Base-by-base conservation (phyloP, 2,888 invertebrate species). In the Drosophila ezoana region DNA sequence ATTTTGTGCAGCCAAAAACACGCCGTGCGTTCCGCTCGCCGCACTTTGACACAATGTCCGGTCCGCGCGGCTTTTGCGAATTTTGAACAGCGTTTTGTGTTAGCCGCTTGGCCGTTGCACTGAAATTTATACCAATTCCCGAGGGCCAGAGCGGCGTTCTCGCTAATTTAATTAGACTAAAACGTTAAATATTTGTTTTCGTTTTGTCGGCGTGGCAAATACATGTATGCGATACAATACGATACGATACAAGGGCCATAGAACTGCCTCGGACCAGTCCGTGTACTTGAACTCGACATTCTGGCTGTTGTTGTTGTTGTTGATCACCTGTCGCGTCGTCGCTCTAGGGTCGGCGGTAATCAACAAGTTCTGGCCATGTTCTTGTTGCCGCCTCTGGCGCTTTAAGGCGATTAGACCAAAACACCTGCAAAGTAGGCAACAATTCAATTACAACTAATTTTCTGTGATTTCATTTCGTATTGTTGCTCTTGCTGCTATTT, bases 131-230 rank as follows among this genome's bases (percentile, higher is more conserved):
- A 87, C 87, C 88, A 13, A 64, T 72, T 87, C 76, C 80, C 79
- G 76, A 79, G 83, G 79, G 79, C 54, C 76, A 56, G n/a, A 54
- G 49, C 69, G 32, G 47, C 58, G 20, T 64, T 73, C 61, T 53
- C 60, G 70, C 89, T 89, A 89, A 89, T 89, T 90, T 89, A 89
- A 89, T 89, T 89, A 89, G 86, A 79, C 86, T 90, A 90, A 89
- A 89, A 89, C 80, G 76, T 73, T 86, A 89, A 90, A 90, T 89
- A 90, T 89, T 87, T 90, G 87, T 76, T 66, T 70, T 58, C 63
- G 37, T 37, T 72, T 58, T 68, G 72, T 62, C 62, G 53, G 57
- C 58, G 66, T 56, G 61, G 67, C 62, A 44, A 56, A 52, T 59
- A 51, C 65, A 44, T 44, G 54, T 53, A 49, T 38, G 40, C 44